Evolutionary conservation across 1,140 invertebrate species (phyloP).

Genomic region (Drosophila ananassae): DNA sequence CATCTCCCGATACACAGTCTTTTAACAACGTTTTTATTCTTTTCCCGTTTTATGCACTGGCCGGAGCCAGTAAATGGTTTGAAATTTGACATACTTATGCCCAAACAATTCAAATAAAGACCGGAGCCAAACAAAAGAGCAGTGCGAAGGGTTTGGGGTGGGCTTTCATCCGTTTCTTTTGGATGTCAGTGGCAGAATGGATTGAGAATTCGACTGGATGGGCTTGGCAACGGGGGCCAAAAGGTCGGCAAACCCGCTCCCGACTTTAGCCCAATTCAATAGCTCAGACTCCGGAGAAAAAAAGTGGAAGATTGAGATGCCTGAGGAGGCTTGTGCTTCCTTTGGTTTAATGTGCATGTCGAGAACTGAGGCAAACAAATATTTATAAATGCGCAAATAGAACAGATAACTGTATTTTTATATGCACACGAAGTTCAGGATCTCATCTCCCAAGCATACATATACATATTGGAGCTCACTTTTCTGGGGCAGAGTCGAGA

Average conservation of each 20-base stretch:
- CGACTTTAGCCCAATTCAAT: conserved; percentile 56
- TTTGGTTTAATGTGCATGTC: conserved; percentile 68
- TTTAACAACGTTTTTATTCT: not conserved
- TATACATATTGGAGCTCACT: conserved; percentile 46
- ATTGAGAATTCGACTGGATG: conserved; percentile 4
- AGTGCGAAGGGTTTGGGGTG: conserved; percentile 30
- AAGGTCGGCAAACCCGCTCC: conserved; percentile 66
- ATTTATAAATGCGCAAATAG: conserved; percentile 81
- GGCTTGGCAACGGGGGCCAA: conserved; percentile 38
- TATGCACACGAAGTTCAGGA: conserved; percentile 57
- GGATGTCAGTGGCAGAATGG: conserved; percentile 30
- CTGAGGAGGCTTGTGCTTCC: conserved; percentile 14
- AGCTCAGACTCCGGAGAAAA: conserved; percentile 32
- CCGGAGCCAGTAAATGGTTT: conserved; percentile 48
- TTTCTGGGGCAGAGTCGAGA: conserved; percentile 42
- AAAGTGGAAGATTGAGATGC: conserved; percentile 17
- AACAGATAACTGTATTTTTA: conserved; percentile 80
- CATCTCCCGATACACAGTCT: conserved; percentile 27
- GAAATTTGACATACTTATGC: conserved; percentile 56
- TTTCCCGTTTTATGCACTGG: conserved; percentile 37
- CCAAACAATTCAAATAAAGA: conserved; percentile 54
- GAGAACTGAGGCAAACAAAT: conserved; percentile 74
- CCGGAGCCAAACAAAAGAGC: conserved; percentile 45
- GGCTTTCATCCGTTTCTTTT: conserved; percentile 21
- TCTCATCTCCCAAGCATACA: conserved; percentile 21